Evolutionary conservation across 1,140 invertebrate genomes (phyloP).

Genomic region (Eueides isabella): DNA sequence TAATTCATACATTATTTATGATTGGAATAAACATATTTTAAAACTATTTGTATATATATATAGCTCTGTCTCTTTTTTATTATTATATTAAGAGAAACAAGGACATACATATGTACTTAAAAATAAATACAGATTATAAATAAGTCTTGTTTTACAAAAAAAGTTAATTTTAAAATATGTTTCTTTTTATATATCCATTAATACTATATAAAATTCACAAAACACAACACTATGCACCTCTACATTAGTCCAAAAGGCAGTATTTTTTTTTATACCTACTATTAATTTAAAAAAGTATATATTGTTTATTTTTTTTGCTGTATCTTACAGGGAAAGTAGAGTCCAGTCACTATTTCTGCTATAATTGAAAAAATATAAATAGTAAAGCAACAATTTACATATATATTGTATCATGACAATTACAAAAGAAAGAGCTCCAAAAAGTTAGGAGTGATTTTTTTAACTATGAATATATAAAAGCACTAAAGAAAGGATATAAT

Average conservation of each 20-base stretch:
- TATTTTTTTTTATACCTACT: too few species aligned
- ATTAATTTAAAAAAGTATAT: too few species aligned
- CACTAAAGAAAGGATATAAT: too few species aligned
- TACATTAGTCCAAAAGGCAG: constrained; percentile 72
- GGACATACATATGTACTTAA: background rate
- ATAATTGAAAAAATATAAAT: too few species aligned
- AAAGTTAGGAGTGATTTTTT: too few species aligned
- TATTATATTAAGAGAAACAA: background rate
- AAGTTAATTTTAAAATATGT: background rate
- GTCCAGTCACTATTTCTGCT: too few species aligned
- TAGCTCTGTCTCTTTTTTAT: background rate
- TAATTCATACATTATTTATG: constrained; percentile 9
- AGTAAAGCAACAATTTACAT: too few species aligned
- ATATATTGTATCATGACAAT: too few species aligned
- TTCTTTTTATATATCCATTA: background rate
- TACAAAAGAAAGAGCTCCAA: too few species aligned
- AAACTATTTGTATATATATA: background rate
- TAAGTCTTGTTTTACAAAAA: background rate
- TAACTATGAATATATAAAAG: too few species aligned
- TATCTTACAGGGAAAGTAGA: too few species aligned
- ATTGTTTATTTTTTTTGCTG: too few species aligned
- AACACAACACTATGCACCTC: background rate
- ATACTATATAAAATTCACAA: background rate
- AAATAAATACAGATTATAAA: background rate
- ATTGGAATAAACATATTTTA: background rate